Conservation (phyloP, 2,797 vertebrate species). For the Anabacerthia variegaticeps region DNA sequence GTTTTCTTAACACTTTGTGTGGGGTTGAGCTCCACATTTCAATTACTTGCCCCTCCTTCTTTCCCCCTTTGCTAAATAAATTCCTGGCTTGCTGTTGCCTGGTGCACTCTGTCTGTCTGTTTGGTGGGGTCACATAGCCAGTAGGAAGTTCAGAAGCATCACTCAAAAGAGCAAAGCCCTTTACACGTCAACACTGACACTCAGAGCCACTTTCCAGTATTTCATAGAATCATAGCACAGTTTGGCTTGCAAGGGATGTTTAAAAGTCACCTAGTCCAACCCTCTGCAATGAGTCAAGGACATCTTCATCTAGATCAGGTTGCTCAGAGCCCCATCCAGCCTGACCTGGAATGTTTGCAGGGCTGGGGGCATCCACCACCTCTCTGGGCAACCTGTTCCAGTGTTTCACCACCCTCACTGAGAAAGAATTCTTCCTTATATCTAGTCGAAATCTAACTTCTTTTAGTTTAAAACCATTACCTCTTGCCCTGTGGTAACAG, state of each 20-base stretch:
- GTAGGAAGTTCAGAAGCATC: neutral
- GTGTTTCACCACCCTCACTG: neutral
- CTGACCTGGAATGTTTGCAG: neutral
- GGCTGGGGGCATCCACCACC: neutral
- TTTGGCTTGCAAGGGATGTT: neutral
- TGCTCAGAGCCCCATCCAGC: neutral
- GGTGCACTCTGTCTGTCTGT: neutral
- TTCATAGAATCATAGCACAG: neutral
- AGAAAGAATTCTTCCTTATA: neutral
- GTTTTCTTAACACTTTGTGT: neutral
- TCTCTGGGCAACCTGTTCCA: neutral
- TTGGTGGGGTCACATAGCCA: neutral
- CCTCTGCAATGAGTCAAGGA: neutral
- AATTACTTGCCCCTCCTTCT: neutral
- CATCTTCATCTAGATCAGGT: neutral
- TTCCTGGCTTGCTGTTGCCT: neutral
- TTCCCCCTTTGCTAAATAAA: neutral
- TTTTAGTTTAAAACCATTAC: neutral
- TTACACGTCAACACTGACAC: neutral
- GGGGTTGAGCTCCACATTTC: neutral
- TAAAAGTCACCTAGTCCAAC: neutral
- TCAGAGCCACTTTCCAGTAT: neutral
- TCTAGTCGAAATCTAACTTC: neutral
- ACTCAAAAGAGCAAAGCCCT: neutral
- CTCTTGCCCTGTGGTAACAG: neutral